phyloP scores from a whole-genome alignment of 2,797 vertebrate species.

The Spheniscus humboldti region DNA sequence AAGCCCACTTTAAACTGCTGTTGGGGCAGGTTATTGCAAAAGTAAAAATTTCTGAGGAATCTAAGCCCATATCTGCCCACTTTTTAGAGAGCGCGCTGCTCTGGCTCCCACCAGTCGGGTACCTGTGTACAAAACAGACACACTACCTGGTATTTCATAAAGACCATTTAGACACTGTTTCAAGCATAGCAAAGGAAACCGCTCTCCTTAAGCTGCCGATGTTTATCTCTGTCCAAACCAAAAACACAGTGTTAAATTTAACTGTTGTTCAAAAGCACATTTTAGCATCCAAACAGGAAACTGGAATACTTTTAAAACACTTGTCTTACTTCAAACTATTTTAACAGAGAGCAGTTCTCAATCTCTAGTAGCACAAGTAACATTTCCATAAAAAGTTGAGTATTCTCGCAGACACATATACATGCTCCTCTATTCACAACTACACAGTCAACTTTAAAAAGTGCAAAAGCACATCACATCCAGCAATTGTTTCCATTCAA shows the following conservation, averaged over 20 bases:
- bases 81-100: not conserved
- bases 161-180: not conserved
- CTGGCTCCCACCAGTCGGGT: not conserved
- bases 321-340: not conserved
- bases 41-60: not conserved
- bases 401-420: not conserved
- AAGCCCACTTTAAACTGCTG: not conserved
- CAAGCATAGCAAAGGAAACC: not conserved
- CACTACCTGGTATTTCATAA: not conserved
- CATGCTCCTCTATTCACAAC: not conserved
- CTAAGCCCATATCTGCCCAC: not conserved
- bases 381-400: not conserved
- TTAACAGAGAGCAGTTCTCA: not conserved
- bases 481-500: constrained; percentile 44
- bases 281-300: constrained; percentile 20
- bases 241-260: not conserved
- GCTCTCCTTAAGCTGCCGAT: not conserved
- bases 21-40: not conserved
- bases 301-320: not conserved
- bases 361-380: not conserved
- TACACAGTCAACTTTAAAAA: not conserved
- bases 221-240: constrained; percentile 31
- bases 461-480: constrained; percentile 22
- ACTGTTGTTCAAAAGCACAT: not conserved
- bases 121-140: not conserved